phyloP scores from a whole-genome alignment of 2,888 invertebrate species.

The Spilosoma lubricipeda region DNA sequence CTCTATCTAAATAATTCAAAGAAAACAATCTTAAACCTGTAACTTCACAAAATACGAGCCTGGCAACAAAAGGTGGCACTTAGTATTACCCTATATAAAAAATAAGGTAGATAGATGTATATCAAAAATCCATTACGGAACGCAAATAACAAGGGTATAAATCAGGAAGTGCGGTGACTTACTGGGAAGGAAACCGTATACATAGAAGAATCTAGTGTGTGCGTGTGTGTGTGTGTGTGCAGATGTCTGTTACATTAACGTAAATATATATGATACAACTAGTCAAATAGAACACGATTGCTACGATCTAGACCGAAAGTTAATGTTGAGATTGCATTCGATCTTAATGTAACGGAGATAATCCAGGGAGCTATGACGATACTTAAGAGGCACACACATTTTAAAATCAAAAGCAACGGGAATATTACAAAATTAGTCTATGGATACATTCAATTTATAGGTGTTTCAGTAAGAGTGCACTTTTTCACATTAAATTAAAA shows the following conservation, averaged over 20 bases:
- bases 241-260: not conserved
- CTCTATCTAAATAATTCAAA: constrained; percentile 17
- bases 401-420: no score
- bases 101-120: constrained; percentile 60
- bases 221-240: not conserved
- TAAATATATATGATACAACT: not conserved
- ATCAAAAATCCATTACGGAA: constrained; percentile 69
- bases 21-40: constrained; percentile 17
- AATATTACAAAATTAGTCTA: no score
- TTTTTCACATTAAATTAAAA: no score
- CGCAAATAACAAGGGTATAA: constrained; percentile 67
- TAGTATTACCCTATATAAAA: constrained; percentile 34
- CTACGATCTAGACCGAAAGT: not conserved
- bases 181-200: constrained; percentile 38
- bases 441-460: no score
- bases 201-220: constrained; percentile 1
- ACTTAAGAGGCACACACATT: no score
- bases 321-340: not conserved
- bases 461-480: no score
- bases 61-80: constrained; percentile 22
- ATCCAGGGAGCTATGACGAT: no score
- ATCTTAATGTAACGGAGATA: not conserved
- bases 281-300: not conserved
- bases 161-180: constrained; percentile 61
- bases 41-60: constrained; percentile 21